These are phyloP conservation scores for Euproctis similis DNA, from an alignment of 2,888 invertebrate species.

Conservation along the genomic window DNA sequence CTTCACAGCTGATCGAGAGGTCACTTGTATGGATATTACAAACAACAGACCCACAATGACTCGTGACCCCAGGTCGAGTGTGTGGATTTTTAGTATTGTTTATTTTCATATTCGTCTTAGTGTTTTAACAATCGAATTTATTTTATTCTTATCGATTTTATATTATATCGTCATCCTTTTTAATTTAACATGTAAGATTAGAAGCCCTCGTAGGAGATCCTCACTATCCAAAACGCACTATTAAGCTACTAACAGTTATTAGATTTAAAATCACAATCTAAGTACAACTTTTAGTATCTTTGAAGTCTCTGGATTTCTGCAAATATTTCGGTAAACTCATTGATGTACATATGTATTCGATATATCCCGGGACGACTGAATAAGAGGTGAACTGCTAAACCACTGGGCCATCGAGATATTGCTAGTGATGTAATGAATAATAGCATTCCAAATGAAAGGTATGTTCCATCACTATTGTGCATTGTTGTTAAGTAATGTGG, in stretches of 20 bases:
- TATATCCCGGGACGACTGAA: not conserved
- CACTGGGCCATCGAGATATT: conserved; percentile 4
- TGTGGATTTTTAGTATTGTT: conserved; percentile 51
- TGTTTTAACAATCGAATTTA: no score
- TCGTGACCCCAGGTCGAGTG: conserved; percentile 54
- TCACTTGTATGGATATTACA: conserved; percentile 27
- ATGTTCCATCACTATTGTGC: conserved; percentile 19
- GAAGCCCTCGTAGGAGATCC: no score
- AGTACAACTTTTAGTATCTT: no score
- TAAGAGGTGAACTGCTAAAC: not conserved
- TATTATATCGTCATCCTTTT: no score
- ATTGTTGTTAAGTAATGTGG: conserved; percentile 25
- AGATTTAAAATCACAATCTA: no score
- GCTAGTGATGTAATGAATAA: conserved; percentile 17
- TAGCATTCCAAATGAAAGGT: conserved; percentile 16
- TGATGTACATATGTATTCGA: no score
- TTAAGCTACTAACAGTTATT: no score
- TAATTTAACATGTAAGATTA: no score
- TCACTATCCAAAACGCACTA: no score
- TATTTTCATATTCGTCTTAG: conserved; percentile 40
- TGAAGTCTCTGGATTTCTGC: no score
- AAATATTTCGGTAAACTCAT: no score
- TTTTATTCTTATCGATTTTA: no score
- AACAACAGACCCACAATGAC: conserved; percentile 51
- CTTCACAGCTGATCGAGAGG: conserved; percentile 18